Conservation (phyloP, 2,113 vertebrate species). For the Arizona elegans region DNA sequence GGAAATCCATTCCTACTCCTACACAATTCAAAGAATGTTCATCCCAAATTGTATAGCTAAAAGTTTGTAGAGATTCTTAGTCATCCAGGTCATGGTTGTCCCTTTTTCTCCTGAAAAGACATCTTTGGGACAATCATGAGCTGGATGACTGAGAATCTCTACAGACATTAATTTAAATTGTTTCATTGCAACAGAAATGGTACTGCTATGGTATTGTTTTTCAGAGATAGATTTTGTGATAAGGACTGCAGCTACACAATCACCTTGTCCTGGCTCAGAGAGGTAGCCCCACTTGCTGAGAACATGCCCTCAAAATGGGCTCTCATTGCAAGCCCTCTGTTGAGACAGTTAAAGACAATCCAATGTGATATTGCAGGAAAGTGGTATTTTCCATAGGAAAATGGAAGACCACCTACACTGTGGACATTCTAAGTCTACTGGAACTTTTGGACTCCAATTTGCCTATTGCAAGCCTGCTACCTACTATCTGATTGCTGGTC, state of each 20-base stretch:
- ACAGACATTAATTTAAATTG: background rate
- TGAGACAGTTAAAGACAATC: background rate
- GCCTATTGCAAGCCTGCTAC: background rate
- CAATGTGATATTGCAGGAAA: background rate
- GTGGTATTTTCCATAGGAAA: background rate
- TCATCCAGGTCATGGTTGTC: too few relatives aligned
- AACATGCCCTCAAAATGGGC: background rate
- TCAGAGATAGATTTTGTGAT: background rate
- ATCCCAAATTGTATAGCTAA: too few relatives aligned
- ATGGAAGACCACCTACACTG: background rate
- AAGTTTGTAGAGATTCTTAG: too few relatives aligned
- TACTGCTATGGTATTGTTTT: background rate
- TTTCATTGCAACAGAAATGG: background rate
- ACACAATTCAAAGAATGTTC: too few relatives aligned
- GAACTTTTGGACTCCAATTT: background rate
- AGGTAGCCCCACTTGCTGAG: background rate
- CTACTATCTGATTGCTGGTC: background rate
- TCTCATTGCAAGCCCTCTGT: background rate
- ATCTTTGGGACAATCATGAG: too few relatives aligned
- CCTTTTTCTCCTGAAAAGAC: too few relatives aligned
- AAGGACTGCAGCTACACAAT: background rate
- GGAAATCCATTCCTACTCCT: too few relatives aligned
- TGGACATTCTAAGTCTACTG: background rate
- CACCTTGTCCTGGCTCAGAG: background rate
- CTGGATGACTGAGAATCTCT: too few relatives aligned